These are phyloP conservation scores for Spodoptera litura DNA, from an alignment of 1,140 invertebrate species.

Conservation along the genomic window DNA sequence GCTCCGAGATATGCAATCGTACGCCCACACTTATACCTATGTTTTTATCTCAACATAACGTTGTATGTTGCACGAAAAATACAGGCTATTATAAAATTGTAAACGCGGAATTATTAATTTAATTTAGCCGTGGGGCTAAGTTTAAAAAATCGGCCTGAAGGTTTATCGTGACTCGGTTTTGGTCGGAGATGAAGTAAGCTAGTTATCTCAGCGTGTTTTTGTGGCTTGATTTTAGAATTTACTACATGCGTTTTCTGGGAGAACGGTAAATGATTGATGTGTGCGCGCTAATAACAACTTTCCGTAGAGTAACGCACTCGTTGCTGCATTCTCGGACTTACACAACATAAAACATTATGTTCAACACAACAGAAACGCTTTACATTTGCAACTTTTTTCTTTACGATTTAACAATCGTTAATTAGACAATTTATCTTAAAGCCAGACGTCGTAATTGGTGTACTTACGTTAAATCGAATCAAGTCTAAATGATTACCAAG, in stretches of 20 bases:
- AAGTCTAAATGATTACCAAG: slow-evolving; percentile 32
- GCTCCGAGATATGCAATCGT: slow-evolving; percentile 54
- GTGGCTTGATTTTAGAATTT: slow-evolving; percentile 32
- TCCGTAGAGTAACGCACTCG: background rate
- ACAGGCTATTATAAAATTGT: slow-evolving; percentile 58
- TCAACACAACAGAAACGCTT: slow-evolving; percentile 20
- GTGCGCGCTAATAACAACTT: slow-evolving; percentile 14
- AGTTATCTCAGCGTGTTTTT: slow-evolving; percentile 53
- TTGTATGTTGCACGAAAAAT: slow-evolving; percentile 59
- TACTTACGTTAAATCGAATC: slow-evolving; percentile 39
- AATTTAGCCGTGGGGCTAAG: slow-evolving; percentile 51
- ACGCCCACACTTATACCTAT: slow-evolving; percentile 55
- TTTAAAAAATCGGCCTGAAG: slow-evolving; percentile 52
- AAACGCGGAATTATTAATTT: slow-evolving; percentile 65
- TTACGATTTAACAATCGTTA: slow-evolving; percentile 17
- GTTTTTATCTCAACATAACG: slow-evolving; percentile 63
- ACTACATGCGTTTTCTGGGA: background rate
- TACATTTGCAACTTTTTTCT: background rate
- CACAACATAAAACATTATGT: slow-evolving; percentile 3
- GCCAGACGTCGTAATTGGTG: slow-evolving; percentile 29
- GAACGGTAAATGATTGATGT: slow-evolving; percentile 48
- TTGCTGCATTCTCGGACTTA: background rate
- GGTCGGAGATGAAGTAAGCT: slow-evolving; percentile 7
- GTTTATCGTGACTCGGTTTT: slow-evolving; percentile 62
- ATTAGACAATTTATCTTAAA: slow-evolving; percentile 36